phyloP scores from a whole-genome alignment of 2,888 invertebrate species.

The Choreutis nemorana region DNA sequence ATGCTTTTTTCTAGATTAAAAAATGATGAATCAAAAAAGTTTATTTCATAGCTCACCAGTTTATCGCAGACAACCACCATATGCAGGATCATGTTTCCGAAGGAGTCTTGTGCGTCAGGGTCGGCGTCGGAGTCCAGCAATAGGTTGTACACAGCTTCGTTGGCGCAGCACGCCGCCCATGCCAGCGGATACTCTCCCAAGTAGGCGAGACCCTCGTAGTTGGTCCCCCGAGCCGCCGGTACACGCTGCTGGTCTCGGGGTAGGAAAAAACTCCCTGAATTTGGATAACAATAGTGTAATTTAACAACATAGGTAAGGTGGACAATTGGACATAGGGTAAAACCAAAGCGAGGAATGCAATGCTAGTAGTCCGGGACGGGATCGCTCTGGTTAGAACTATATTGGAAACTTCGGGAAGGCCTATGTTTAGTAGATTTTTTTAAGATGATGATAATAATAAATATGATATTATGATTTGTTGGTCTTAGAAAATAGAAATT shows the following conservation, averaged over 20 bases:
- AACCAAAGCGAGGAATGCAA: too few relatives aligned
- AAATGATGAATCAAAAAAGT: neutral
- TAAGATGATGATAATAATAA: too few relatives aligned
- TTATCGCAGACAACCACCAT: constrained; percentile 99
- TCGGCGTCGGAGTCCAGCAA: constrained; percentile 91
- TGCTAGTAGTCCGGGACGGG: too few relatives aligned
- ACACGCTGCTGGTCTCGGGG: constrained; percentile 92
- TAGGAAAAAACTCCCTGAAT: constrained; percentile 85
- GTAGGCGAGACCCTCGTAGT: constrained; percentile 97
- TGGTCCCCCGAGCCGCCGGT: constrained; percentile 81
- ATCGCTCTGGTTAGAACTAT: too few relatives aligned
- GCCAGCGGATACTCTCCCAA: constrained; percentile 97
- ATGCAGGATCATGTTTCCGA: constrained; percentile 98
- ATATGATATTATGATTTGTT: too few relatives aligned
- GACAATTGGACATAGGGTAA: too few relatives aligned
- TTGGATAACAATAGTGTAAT: neutral
- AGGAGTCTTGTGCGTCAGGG: constrained; percentile 95
- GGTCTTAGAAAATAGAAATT: too few relatives aligned
- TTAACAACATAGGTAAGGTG: too few relatives aligned
- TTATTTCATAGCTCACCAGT: constrained; percentile 71
- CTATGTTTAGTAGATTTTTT: too few relatives aligned
- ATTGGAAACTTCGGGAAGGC: too few relatives aligned
- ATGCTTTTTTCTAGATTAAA: too few relatives aligned
- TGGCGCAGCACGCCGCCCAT: constrained; percentile 97
- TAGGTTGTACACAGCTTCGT: constrained; percentile 96